Evolutionary conservation across 2,113 vertebrate species (phyloP).

Genomic region (Pelmatolapia mariae): DNA sequence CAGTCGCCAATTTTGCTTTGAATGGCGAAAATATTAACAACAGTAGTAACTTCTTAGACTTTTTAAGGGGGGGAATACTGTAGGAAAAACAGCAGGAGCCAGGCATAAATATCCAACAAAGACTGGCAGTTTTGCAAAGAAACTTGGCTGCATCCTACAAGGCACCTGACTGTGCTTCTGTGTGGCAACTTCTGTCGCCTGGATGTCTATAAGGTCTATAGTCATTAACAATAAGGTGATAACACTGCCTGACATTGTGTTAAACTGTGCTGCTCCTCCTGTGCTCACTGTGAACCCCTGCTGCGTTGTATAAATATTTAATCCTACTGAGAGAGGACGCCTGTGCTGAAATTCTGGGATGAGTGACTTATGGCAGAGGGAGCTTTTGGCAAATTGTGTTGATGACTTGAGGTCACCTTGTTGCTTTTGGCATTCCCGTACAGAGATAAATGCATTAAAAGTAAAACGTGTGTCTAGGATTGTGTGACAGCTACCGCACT

Average conservation of each 20-base stretch:
- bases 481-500: slow-evolving; percentile 24
- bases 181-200: not conserved
- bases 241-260: slow-evolving; percentile 23
- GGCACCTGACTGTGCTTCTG: not conserved
- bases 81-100: not conserved
- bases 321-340: slow-evolving; percentile 10
- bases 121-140: not conserved
- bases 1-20: not conserved
- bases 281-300: not conserved
- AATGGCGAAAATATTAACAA: not conserved
- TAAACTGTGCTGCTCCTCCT: slow-evolving; percentile 18
- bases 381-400: slow-evolving; percentile 35
- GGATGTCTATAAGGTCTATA: not conserved
- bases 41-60: not conserved
- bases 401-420: slow-evolving; percentile 58
- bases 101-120: not conserved
- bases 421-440: slow-evolving; percentile 20
- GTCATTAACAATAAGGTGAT: slow-evolving; percentile 12
- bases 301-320: slow-evolving; percentile 33
- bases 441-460: slow-evolving; percentile 55
- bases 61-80: not conserved
- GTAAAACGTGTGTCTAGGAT: slow-evolving; percentile 2
- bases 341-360: slow-evolving; percentile 10
- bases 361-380: slow-evolving; percentile 4
- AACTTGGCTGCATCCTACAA: not conserved